Conservation (phyloP, 2,797 vertebrate species). For the Nyctibius grandis region DNA sequence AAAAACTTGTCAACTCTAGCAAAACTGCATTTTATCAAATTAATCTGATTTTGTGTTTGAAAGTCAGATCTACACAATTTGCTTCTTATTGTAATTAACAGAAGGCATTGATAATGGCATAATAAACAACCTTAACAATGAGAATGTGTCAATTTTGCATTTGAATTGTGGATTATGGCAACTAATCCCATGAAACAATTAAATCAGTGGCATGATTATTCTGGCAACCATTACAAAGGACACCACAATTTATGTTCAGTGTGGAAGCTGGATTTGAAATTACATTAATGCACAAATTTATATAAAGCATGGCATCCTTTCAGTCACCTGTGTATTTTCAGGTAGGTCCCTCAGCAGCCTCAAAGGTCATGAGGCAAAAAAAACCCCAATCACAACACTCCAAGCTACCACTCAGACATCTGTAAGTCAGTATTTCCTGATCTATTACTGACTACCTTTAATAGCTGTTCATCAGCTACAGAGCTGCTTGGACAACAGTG, state of each 20-base stretch:
- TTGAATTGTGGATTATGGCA: neutral
- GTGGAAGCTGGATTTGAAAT: neutral
- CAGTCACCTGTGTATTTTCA: neutral
- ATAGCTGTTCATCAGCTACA: neutral
- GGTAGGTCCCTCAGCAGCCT: neutral
- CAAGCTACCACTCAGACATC: neutral
- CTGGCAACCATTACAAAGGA: neutral
- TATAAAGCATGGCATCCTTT: neutral
- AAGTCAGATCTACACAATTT: neutral
- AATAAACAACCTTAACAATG: neutral
- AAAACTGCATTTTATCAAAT: neutral
- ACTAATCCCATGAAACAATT: neutral
- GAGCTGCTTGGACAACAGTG: neutral
- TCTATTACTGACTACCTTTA: neutral
- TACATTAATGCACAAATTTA: neutral
- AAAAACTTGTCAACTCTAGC: neutral
- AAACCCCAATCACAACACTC: neutral
- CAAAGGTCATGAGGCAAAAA: neutral
- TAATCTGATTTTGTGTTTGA: neutral
- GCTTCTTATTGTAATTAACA: neutral
- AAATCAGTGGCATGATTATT: neutral
- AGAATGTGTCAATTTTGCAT: neutral
- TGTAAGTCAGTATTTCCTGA: neutral
- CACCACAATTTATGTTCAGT: neutral
- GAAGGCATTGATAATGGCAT: neutral